These are phyloP conservation scores for Donacobius atricapilla DNA, from an alignment of 2,113 vertebrate genomes.

Conservation along the genomic window DNA sequence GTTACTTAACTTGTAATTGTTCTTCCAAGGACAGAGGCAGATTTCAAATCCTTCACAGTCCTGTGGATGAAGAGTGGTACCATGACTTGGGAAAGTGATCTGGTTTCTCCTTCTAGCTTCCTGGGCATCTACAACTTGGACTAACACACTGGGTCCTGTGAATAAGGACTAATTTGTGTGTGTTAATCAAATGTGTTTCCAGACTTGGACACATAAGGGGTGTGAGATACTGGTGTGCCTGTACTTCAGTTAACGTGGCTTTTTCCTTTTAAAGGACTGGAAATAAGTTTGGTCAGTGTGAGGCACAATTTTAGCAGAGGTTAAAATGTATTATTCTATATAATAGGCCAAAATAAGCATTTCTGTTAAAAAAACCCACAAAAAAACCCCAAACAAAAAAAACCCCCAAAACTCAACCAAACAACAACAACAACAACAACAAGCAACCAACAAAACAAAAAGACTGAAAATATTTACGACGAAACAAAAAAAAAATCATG, in stretches of 20 bases:
- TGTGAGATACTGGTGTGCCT: background rate
- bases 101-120: background rate
- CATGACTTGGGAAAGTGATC: background rate
- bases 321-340: background rate
- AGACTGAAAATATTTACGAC: background rate
- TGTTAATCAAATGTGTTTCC: background rate
- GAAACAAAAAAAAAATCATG: background rate
- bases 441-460: background rate
- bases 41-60: background rate
- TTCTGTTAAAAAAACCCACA: background rate
- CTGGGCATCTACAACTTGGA: background rate
- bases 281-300: background rate
- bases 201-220: background rate
- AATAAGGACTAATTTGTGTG: background rate
- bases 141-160: background rate
- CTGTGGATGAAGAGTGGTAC: background rate
- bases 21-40: accelerated
- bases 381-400: background rate
- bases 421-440: too few relatives aligned
- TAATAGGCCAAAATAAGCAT: background rate
- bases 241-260: background rate
- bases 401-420: too few relatives aligned
- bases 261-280: background rate
- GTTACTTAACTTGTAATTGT: background rate
- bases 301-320: background rate